Evolutionary conservation across 2,113 vertebrate species (phyloP), one percentile per base, ranked within the genome.

Genomic region (Pteruthius melanotis): DNA sequence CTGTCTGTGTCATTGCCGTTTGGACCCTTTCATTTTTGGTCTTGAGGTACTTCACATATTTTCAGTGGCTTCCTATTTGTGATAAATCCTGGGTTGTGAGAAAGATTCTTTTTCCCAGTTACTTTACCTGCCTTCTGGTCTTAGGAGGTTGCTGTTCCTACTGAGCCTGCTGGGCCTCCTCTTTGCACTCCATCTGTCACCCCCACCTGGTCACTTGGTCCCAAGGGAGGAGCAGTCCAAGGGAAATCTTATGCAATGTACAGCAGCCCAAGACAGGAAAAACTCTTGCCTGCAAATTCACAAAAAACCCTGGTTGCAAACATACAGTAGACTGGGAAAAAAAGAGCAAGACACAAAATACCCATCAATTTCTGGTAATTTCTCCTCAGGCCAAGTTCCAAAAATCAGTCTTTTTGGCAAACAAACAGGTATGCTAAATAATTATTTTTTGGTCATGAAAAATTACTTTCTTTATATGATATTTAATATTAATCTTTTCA

Each of bases 401-500:
- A 60, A 57, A 85, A 13, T 53, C 27, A 26, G 4, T 42, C 60
- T 87, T 45, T 86, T 75, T 92, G 40, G 31, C 30, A 90, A 54
- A 54, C 11, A 74, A 74, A 35, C 22, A 80, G 5, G 18, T 72
- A 19, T 47, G 19, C 6, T 66, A 78, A 83, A 61, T n/a, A 17
- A 26, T 50, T 77, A 37, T 61, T 59, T 93, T 31, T 72, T 87
- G 7, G 27, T 89, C 33, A 92, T 54, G 52, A 90, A 75, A 87
- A 89, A 22, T 78, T 30, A 13, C 47, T 57, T 92, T 88, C 27
- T 53, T 52, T 82, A 4, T 70, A 74, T 76, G n/a, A 35, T 68
- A 47, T 84, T 93, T 83, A 68, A 57, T 65, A 54, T 86, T 93
- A 96, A 83, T 87, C 4, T 92, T 92, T 95, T 83, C 31, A 84